A percentile compares a stretch with the other conserved stretches of the same genome.
These are phyloP conservation scores for Pheosia gnoma DNA, from an alignment of 2,888 invertebrate genomes.

Conservation along the genomic window DNA sequence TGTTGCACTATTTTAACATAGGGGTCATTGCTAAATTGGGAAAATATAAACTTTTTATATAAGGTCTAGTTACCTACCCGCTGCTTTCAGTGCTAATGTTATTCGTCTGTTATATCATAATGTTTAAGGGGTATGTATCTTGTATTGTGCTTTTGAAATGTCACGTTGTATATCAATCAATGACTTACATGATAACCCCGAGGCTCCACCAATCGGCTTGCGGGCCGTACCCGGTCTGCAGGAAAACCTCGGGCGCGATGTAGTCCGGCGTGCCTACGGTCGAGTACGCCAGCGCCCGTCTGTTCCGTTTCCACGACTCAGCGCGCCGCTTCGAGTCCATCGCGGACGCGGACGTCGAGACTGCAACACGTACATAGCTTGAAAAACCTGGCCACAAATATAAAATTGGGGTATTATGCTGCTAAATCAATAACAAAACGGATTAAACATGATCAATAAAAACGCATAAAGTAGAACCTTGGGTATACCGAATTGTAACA, in stretches of 20 bases:
- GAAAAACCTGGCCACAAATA: slow-evolving; percentile 11
- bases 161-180: neutral
- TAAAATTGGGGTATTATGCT: slow-evolving; percentile 4
- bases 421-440: neutral
- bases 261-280: slow-evolving; percentile 99
- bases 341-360: slow-evolving; percentile 78
- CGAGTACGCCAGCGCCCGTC: slow-evolving; percentile 96
- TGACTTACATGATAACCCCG: slow-evolving; percentile 97
- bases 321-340: slow-evolving; percentile 99
- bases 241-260: slow-evolving; percentile 99
- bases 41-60: too few species aligned
- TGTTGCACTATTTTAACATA: too few species aligned
- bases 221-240: slow-evolving; percentile 98
- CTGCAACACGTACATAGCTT: slow-evolving; percentile 44
- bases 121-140: too few species aligned
- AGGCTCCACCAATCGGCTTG: slow-evolving; percentile 99
- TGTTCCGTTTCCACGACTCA: slow-evolving; percentile 99
- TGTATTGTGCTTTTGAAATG: too few species aligned
- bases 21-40: too few species aligned
- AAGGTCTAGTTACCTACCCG: too few species aligned
- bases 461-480: too few species aligned
- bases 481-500: too few species aligned
- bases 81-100: too few species aligned
- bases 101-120: too few species aligned
- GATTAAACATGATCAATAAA: too few species aligned